Percentiles rank a stretch among this genome's conserved stretches.
Conservation (phyloP, 2,888 invertebrate species). For the Noctua janthe region DNA sequence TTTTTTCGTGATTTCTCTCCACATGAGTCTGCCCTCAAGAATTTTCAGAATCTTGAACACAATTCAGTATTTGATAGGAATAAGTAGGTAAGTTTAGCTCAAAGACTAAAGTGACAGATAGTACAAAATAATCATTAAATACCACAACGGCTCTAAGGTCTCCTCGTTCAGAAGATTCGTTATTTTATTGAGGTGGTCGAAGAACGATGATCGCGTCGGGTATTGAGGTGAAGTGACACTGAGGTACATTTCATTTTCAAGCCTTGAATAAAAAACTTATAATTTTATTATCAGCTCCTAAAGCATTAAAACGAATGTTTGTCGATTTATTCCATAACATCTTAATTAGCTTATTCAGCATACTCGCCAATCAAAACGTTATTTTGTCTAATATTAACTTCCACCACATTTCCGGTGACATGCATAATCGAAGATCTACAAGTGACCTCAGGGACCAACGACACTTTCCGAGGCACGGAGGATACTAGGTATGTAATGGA, state of each 20-base stretch:
- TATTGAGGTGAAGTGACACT: background rate
- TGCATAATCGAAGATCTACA: background rate
- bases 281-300: background rate
- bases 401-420: background rate
- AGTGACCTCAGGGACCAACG: background rate
- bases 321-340: too few species aligned
- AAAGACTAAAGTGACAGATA: background rate
- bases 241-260: background rate
- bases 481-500: background rate
- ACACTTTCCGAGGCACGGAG: background rate
- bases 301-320: too few species aligned
- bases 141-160: background rate
- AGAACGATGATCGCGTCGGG: conserved; percentile 14
- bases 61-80: background rate
- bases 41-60: background rate
- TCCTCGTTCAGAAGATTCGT: conserved; percentile 1
- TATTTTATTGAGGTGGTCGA: conserved; percentile 24
- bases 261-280: conserved; percentile 29
- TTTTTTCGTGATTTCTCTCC: background rate
- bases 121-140: conserved; percentile 1
- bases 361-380: background rate
- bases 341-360: background rate
- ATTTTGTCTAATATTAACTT: background rate
- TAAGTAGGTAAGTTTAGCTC: background rate
- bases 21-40: background rate